Evolutionary conservation across 2,113 vertebrate species (phyloP).

Genomic region (Apteryx owenii): DNA sequence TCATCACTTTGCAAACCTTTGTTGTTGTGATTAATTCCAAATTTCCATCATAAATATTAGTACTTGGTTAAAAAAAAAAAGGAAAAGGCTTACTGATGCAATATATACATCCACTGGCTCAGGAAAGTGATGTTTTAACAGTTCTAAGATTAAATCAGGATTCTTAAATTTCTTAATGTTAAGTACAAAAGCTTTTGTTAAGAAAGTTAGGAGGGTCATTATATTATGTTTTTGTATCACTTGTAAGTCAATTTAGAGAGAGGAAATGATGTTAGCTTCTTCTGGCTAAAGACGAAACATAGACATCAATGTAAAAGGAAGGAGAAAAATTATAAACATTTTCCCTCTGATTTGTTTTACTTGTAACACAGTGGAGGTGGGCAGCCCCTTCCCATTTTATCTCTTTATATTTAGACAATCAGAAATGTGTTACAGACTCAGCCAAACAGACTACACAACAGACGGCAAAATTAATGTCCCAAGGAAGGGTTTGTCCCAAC

Average conservation of each 20-base stretch:
- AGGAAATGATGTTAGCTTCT: slow-evolving; percentile 30
- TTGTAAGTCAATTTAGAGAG: neutral
- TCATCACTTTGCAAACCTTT: neutral
- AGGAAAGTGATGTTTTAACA: neutral
- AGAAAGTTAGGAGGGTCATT: neutral
- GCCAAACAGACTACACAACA: slow-evolving; percentile 31
- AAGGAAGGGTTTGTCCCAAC: neutral
- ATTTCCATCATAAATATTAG: neutral
- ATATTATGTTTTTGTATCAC: neutral
- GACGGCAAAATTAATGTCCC: neutral
- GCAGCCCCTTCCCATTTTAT: slow-evolving; percentile 27
- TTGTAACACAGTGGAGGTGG: neutral
- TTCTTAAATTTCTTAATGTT: neutral
- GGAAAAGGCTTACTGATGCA: neutral
- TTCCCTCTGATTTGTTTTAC: slow-evolving; percentile 5
- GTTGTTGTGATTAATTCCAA: neutral
- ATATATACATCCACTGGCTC: neutral
- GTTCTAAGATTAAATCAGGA: neutral
- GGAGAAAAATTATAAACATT: slow-evolving; percentile 37
- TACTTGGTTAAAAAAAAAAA: neutral
- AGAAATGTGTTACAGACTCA: slow-evolving; percentile 15
- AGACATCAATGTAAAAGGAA: slow-evolving; percentile 8
- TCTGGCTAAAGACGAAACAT: slow-evolving; percentile 35
- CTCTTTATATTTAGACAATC: slow-evolving; percentile 24
- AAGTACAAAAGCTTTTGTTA: neutral